A percentile compares a stretch with the other conserved stretches of the same genome.
phyloP scores from a whole-genome alignment of 2,113 vertebrate species.

The Coptodon bakossiorum region DNA sequence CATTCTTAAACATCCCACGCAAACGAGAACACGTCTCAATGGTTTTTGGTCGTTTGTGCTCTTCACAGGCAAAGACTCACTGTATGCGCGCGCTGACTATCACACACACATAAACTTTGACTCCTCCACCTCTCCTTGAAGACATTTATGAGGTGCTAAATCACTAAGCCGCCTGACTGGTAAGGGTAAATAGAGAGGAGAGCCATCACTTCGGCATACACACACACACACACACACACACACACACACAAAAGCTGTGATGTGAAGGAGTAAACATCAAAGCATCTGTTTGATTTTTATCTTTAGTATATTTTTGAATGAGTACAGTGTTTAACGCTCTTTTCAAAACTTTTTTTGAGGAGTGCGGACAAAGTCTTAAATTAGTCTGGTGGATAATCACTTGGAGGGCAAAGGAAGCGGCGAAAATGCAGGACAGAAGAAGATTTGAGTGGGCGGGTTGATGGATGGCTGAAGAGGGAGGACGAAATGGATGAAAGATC shows the following conservation, averaged over 20 bases:
- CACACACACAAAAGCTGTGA: background rate
- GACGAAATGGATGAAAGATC: background rate
- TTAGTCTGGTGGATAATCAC: background rate
- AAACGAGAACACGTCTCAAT: background rate
- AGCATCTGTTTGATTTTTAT: background rate
- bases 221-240: background rate
- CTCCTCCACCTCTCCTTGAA: slow-evolving; percentile 12
- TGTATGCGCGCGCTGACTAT: background rate
- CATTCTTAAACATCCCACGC: slow-evolving; percentile 17
- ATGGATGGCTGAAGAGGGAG: background rate
- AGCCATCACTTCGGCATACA: background rate
- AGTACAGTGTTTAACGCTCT: background rate
- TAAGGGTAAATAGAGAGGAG: slow-evolving; percentile 27
- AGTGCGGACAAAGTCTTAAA: background rate
- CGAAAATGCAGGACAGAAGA: background rate
- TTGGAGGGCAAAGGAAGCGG: background rate
- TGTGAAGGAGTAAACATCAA: background rate
- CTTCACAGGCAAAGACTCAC: background rate
- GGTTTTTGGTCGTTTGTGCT: background rate
- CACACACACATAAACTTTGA: background rate
- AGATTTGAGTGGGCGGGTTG: background rate
- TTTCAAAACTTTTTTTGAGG: background rate
- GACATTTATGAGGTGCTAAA: slow-evolving; percentile 42
- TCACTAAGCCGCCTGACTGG: background rate
- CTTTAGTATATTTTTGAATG: background rate